Conservation (phyloP, 2,113 vertebrate species). For the Chiloscyllium plagiosum region DNA sequence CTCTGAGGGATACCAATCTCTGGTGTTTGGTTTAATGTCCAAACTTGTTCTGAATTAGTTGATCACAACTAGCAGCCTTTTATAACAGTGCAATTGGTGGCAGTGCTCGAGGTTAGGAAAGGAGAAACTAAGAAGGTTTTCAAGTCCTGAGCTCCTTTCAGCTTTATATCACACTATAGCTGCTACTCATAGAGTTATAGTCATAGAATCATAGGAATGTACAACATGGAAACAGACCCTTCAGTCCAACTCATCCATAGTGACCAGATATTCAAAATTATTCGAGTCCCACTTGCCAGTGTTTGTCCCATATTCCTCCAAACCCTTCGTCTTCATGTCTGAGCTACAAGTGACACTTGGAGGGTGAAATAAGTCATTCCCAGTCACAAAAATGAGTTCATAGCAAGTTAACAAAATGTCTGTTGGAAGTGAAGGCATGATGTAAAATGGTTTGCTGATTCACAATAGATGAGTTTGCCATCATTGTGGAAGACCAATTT, state of each 20-base stretch:
- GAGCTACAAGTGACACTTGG: not conserved
- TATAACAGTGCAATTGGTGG: not conserved
- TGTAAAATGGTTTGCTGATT: not conserved
- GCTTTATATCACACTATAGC: not conserved
- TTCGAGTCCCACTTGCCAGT: no score
- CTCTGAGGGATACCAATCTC: not conserved
- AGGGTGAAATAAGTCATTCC: not conserved
- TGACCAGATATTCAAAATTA: no score
- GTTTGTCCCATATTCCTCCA: no score
- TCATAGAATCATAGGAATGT: no score
- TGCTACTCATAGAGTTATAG: no score
- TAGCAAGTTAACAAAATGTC: not conserved
- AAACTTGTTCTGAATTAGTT: not conserved
- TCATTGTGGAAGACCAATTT: not conserved
- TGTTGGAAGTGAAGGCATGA: not conserved
- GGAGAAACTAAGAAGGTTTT: not conserved
- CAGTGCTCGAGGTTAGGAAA: not conserved
- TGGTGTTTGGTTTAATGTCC: not conserved
- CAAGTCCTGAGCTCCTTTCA: not conserved
- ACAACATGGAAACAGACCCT: no score
- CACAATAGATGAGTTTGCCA: not conserved
- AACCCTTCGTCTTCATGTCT: not conserved
- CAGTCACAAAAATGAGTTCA: not conserved
- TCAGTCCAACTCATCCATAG: no score
- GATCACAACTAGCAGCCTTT: not conserved